Percentiles rank a stretch among this genome's conserved stretches.
These are phyloP conservation scores for Willisornis vidua DNA, from an alignment of 2,113 vertebrate species.

Conservation along the genomic window DNA sequence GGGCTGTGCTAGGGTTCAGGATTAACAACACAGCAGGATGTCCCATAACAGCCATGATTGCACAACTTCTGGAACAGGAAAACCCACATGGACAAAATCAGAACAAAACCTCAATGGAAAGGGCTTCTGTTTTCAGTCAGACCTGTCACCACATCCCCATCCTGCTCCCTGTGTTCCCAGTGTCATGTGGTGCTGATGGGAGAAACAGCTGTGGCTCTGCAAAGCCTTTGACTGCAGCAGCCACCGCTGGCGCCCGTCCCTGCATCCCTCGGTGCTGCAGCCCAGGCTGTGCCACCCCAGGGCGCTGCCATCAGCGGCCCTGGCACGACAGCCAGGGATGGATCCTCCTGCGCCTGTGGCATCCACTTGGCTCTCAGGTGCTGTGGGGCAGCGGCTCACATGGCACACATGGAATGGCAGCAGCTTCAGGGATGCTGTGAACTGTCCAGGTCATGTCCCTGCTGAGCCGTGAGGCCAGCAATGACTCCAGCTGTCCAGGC, in stretches of 20 bases:
- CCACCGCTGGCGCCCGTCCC: accelerated
- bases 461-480: neutral
- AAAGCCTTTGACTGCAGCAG: neutral
- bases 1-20: neutral
- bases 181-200: neutral
- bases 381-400: neutral
- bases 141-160: neutral
- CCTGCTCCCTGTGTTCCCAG: neutral
- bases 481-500: neutral
- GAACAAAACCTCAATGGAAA: neutral
- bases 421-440: neutral
- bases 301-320: neutral
- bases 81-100: neutral
- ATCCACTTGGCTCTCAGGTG: accelerated
- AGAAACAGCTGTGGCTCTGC: neutral
- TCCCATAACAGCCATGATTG: neutral
- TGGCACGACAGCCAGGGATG: neutral
- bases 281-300: neutral
- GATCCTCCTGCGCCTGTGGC: neutral
- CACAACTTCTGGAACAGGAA: neutral
- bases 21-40: neutral
- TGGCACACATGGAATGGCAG: neutral
- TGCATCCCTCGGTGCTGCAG: neutral
- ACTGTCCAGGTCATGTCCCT: neutral
- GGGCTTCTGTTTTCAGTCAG: conserved; percentile 24